Base-by-base conservation (phyloP, 2,797 vertebrate species). In the Emys orbicularis region DNA sequence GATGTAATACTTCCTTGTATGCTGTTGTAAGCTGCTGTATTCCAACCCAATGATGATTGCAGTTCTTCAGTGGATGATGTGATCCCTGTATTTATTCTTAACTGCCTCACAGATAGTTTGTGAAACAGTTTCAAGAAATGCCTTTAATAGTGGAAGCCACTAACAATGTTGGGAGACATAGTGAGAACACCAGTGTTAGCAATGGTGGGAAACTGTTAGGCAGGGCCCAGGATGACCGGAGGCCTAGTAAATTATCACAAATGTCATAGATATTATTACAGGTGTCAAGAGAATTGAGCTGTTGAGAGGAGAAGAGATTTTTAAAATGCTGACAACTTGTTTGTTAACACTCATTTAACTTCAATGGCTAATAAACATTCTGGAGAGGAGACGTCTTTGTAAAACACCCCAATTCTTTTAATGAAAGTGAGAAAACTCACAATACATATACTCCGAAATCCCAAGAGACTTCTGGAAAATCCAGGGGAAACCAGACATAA, bases 21-120 rank as follows among this genome's bases (percentile, higher is more conserved):
- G 68, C 81, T 92, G 37, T 11, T 47, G 68, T 90, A 68, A 86
- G 12, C 87, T 79, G 0, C 81, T 34, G 8, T 68, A 7, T 25
- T 90, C 41, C 0, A 5, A 37, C 31, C 34, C 29, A 41, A 7
- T 0, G 0, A 6, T 79, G 76, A 44, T 80, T 84, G 65, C 79
- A 57, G n/a, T 76, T 31, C 0, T 0, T 37, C 4, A 0, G 3
- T 76, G 87, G 53, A 52, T 47, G 12, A 44, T 16, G 7, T 80
- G 12, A 16, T 76, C 41, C 72, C 74, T 76, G 25, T 29, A 76
- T 76, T 76, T 72, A 72, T 74, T 65, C 61, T 41, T 41, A 74
- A 41, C 61, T 18, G 68, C 23, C 68, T 74, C 54, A 3, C 0
- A 5, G 79, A 27, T 61, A 10, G 15, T 7, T 44, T 79, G 29